Percentiles rank a stretch among this genome's conserved stretches.
Evolutionary conservation across 2,113 vertebrate species (phyloP).

Genomic region (Zeus faber): DNA sequence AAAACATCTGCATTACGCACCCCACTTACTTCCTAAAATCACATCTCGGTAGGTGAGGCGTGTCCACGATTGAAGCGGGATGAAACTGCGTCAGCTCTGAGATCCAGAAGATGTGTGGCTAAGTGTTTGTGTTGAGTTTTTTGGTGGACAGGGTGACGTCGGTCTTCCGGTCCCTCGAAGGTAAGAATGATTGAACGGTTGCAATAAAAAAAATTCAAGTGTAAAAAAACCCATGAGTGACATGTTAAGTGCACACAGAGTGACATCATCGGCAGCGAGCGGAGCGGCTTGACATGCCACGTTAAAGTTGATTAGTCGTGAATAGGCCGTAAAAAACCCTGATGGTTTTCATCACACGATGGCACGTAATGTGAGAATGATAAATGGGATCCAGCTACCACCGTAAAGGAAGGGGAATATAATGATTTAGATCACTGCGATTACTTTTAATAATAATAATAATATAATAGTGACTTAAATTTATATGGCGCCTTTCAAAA

Average conservation of each 20-base stretch:
- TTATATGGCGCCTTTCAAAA: no score
- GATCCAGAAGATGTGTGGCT: no score
- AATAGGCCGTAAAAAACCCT: conserved; percentile 9
- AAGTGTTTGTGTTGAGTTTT: conserved; percentile 39
- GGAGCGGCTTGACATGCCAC: background rate
- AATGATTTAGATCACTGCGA: no score
- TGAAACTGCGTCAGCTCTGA: no score
- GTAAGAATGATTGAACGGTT: conserved; percentile 53
- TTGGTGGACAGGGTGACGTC: conserved; percentile 53
- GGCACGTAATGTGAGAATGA: background rate
- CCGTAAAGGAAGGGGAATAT: no score
- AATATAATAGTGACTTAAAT: no score
- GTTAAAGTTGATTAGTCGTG: conserved; percentile 8
- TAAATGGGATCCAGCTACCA: no score
- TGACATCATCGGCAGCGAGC: conserved; percentile 8
- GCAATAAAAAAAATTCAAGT: conserved; percentile 37
- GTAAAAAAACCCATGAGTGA: conserved; percentile 31
- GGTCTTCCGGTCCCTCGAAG: conserved; percentile 46
- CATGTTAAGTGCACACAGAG: conserved; percentile 35
- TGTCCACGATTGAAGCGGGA: no score
- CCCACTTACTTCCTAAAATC: no score
- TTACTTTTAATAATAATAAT: no score
- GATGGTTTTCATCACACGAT: background rate
- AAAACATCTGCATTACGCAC: no score
- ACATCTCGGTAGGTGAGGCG: no score